Conservation (phyloP, 2,113 vertebrate species). For the Grallaria varia region DNA sequence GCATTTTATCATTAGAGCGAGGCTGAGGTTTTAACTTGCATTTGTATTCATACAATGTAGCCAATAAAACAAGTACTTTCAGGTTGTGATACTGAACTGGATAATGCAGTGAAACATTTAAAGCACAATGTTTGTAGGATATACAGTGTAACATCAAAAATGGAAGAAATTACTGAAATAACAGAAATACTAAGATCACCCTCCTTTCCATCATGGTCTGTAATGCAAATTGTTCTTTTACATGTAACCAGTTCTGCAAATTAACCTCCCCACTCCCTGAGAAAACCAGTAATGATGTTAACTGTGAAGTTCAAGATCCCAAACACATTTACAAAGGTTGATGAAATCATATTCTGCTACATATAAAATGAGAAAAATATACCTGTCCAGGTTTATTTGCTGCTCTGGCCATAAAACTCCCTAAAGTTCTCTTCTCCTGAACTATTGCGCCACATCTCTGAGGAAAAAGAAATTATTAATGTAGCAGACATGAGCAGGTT, state of each 20-base stretch:
- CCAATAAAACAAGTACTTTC: neutral
- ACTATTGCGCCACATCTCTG: slow-evolving; percentile 81
- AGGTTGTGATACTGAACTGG: neutral
- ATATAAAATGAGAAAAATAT: neutral
- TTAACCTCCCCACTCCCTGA: neutral
- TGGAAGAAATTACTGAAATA: neutral
- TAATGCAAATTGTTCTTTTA: neutral
- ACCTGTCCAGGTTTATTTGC: slow-evolving; percentile 81
- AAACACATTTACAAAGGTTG: neutral
- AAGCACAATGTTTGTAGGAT: neutral
- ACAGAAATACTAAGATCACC: neutral
- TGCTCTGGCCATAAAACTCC: slow-evolving; percentile 67
- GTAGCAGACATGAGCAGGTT: slow-evolving; percentile 3
- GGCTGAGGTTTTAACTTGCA: neutral
- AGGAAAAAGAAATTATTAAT: slow-evolving; percentile 32
- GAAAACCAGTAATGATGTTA: neutral
- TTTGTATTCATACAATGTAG: neutral
- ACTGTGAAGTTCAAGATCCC: neutral
- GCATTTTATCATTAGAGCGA: neutral
- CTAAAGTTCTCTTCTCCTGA: slow-evolving; percentile 76
- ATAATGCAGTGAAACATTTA: neutral
- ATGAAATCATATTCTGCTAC: neutral
- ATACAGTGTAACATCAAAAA: neutral
- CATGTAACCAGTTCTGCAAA: neutral
- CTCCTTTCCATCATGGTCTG: neutral